These are phyloP conservation scores for Tetheella fluctuosa DNA, from an alignment of 2,888 invertebrate genomes.

Conservation along the genomic window DNA sequence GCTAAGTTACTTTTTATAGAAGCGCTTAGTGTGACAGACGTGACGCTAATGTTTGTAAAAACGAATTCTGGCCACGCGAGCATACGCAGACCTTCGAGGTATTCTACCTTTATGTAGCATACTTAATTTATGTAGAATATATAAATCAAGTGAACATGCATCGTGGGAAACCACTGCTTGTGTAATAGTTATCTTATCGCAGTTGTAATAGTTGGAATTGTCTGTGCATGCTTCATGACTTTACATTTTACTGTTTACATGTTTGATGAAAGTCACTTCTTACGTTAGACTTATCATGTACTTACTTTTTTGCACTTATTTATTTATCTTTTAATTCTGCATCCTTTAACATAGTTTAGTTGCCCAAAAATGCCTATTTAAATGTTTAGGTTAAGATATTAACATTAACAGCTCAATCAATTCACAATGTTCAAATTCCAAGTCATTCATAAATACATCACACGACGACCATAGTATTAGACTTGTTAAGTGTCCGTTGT, in stretches of 20 bases:
- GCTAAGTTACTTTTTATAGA: conserved; percentile 45
- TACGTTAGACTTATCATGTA: not conserved
- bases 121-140: conserved; percentile 24
- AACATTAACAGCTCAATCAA: too few species aligned
- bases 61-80: conserved; percentile 26
- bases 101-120: conserved; percentile 11
- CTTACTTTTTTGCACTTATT: not conserved
- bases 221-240: conserved; percentile 13
- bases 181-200: not conserved
- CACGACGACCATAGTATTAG: not conserved
- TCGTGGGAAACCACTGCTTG: conserved; percentile 22
- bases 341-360: not conserved
- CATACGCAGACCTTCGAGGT: conserved; percentile 12
- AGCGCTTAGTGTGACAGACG: conserved; percentile 41
- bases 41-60: conserved; percentile 53
- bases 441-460: conserved; percentile 22
- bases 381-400: too few species aligned
- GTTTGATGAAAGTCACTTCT: not conserved
- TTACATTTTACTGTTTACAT: conserved; percentile 4
- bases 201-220: conserved; percentile 18
- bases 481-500: conserved; percentile 1
- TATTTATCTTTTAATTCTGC: not conserved
- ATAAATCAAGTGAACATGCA: conserved; percentile 19
- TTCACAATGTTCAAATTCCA: conserved; percentile 7
- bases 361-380: too few species aligned